Percentiles rank a stretch among this genome's conserved stretches.
phyloP scores from a whole-genome alignment of 2,113 vertebrate species.

The Holacanthus passer region DNA sequence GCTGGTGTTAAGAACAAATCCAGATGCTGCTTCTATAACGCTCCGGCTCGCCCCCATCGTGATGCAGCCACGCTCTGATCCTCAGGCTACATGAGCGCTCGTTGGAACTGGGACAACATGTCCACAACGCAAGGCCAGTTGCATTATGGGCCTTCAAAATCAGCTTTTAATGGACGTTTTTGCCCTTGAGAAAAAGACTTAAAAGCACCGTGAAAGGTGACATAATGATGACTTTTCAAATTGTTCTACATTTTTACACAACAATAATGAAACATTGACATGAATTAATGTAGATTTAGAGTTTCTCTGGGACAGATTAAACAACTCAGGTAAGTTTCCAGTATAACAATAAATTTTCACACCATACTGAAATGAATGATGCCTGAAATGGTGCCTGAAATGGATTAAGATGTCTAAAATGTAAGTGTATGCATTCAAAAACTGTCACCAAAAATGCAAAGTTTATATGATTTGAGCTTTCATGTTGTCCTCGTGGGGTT shows the following conservation, averaged over 20 bases:
- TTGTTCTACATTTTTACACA: neutral
- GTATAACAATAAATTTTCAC: neutral
- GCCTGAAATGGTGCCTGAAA: neutral
- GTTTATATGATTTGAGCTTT: neutral
- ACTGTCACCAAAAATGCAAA: neutral
- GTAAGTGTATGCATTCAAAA: neutral
- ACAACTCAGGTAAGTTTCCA: neutral
- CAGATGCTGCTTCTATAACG: slow-evolving; percentile 64
- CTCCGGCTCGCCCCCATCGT: slow-evolving; percentile 13
- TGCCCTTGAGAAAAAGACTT: neutral
- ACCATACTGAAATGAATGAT: neutral
- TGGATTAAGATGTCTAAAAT: neutral
- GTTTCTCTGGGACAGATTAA: neutral
- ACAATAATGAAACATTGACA: neutral
- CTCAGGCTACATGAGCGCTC: slow-evolving; percentile 27
- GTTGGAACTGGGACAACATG: slow-evolving; percentile 14
- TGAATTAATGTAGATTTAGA: neutral
- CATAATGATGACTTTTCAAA: neutral
- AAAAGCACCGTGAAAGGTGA: neutral
- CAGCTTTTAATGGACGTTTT: neutral
- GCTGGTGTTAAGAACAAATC: slow-evolving; percentile 59
- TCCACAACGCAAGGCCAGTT: neutral
- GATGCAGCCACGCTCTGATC: slow-evolving; percentile 25
- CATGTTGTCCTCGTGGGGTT: neutral
- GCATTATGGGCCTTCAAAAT: slow-evolving; percentile 10